These are phyloP conservation scores for Melikaiella ostensackeni DNA, from an alignment of 2,888 invertebrate genomes.

Conservation along the genomic window DNA sequence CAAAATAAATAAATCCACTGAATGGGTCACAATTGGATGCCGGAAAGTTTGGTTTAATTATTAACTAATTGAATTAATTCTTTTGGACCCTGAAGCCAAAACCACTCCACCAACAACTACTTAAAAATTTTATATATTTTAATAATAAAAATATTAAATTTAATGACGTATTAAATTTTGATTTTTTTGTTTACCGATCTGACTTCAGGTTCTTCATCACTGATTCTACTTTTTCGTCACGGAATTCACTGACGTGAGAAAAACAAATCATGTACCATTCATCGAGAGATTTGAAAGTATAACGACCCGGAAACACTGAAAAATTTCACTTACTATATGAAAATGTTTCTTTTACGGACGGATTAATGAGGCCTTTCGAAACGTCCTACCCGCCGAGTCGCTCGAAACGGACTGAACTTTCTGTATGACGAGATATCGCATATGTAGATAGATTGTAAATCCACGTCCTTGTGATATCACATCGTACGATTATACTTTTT, in stretches of 20 bases:
- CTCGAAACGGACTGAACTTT: conserved; percentile 57
- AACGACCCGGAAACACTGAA: conserved; percentile 3
- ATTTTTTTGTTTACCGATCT: no score
- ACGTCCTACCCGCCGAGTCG: conserved; percentile 47
- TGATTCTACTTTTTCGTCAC: background rate
- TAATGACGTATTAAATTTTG: background rate
- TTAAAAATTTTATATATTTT: no score
- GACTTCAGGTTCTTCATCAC: background rate
- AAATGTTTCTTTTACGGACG: conserved; percentile 26
- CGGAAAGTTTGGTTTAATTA: no score
- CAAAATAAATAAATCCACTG: no score
- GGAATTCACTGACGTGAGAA: conserved; percentile 26
- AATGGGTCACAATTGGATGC: no score
- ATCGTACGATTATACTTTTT: conserved; percentile 25
- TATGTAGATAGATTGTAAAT: background rate
- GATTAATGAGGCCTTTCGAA: background rate
- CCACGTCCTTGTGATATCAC: background rate
- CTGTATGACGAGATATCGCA: background rate
- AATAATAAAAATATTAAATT: no score
- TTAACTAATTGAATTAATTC: no score
- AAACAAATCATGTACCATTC: background rate
- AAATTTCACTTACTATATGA: conserved; percentile 13
- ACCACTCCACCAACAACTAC: no score
- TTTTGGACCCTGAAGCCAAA: no score
- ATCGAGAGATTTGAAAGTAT: conserved; percentile 3